Evolutionary conservation across 2,797 vertebrate genomes (phyloP), one percentile per base, ranked within the genome.

Genomic region (Leuciscus waleckii): DNA sequence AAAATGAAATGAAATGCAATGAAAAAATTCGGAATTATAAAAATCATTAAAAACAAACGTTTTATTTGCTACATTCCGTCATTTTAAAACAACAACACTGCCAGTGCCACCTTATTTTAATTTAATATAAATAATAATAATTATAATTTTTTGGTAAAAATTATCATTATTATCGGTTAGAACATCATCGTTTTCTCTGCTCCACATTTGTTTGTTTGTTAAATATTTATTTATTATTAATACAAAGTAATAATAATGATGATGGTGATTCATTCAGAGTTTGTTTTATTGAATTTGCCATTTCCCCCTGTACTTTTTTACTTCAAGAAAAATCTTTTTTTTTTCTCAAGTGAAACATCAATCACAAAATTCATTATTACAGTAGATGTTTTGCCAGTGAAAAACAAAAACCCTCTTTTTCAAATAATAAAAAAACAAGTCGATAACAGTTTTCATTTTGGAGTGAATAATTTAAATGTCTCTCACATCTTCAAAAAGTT

Each of bases 361-460:
- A 23, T 54, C 29, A 37, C 19, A 76, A 54, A 35, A 76, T n/a
- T 4, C 32, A n/a, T 76, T 76, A 37, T 76, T 56, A n/a, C 49
- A 56, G 11, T 37, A 14, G 23, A 78, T 29, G 58, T 65, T 79
- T 65, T 41, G 39, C 39, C 77, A 21, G 1, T 65, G 39, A 10
- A 0, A 79, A 39, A 26, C 8, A 54, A 35, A n/a, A n/a, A n/a
- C n/a, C n/a, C n/a, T n/a, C n/a, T n/a, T n/a, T n/a, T n/a, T n/a
- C n/a, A n/a, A n/a, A 35, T 5, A 35, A 35, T 5, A 35, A 0
- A 14, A 46, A 79, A 39, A 29, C 1, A 54, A 68, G 63, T 67
- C 10, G 51, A 41, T 71, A 32, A 82, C 5, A 16, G 9, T 61
- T 69, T 70, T 81, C 46, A 69, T 71, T 81, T 58, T 29, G 39